Conservation (phyloP, 2,888 invertebrate genomes). For the Drosophila diplacantha region DNA sequence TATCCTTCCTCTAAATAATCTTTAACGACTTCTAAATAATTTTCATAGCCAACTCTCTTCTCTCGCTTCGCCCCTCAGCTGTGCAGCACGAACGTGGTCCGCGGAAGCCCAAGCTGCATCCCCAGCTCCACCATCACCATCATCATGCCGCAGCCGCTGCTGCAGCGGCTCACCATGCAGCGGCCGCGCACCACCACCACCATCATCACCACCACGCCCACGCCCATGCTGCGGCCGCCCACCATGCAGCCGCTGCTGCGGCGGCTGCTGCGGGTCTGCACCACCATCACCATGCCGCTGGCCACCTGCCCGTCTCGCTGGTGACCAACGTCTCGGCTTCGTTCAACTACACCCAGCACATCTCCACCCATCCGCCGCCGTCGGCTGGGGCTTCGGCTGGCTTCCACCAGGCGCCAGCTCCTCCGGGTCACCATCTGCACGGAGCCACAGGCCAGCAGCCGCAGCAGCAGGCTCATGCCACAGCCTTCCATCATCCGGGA, state of each 20-base stretch:
- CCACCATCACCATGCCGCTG: slow-evolving; percentile 68
- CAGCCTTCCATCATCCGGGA: slow-evolving; percentile 66
- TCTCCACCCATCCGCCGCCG: slow-evolving; percentile 72
- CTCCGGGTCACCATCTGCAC: slow-evolving; percentile 13
- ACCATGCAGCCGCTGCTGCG: slow-evolving; percentile 65
- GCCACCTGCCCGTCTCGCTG: slow-evolving; percentile 76
- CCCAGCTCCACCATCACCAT: slow-evolving; percentile 76
- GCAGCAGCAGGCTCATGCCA: slow-evolving; percentile 16
- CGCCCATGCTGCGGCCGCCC: slow-evolving; percentile 72
- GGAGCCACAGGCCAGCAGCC: slow-evolving; percentile 2
- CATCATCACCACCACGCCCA: slow-evolving; percentile 67
- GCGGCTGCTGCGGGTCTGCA: slow-evolving; percentile 71
- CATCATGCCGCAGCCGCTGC: slow-evolving; percentile 67
- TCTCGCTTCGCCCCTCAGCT: slow-evolving; percentile 80
- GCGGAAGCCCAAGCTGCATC: slow-evolving; percentile 91
- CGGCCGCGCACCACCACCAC: slow-evolving; percentile 60
- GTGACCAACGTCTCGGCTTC: slow-evolving; percentile 78
- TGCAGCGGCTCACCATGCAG: slow-evolving; percentile 59
- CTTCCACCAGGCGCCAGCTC: slow-evolving; percentile 53
- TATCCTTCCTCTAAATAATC: too few species aligned
- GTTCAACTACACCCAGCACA: slow-evolving; percentile 78
- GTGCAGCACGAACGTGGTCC: slow-evolving; percentile 98
- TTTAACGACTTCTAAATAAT: slow-evolving; percentile 8
- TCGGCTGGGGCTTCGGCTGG: slow-evolving; percentile 45
- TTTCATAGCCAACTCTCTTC: slow-evolving; percentile 1